phyloP scores from a whole-genome alignment of 1,140 invertebrate genomes.

The Drosophila nikananu region DNA sequence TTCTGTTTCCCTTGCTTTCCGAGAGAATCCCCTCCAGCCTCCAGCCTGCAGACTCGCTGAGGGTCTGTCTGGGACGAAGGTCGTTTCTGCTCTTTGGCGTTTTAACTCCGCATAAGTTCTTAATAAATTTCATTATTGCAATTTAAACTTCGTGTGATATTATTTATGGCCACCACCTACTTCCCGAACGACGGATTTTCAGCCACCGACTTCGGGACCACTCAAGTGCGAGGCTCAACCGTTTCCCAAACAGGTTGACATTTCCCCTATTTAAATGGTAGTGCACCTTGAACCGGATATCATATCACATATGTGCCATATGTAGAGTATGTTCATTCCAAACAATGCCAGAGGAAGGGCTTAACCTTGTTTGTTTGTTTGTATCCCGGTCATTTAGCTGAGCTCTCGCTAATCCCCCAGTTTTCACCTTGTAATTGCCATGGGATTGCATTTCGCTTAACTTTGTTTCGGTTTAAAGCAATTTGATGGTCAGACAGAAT shows the following conservation, averaged over 20 bases:
- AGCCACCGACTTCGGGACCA: not conserved
- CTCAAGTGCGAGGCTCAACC: slow-evolving; percentile 3
- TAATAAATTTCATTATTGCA: slow-evolving; percentile 67
- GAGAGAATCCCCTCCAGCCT: not conserved
- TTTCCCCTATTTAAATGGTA: slow-evolving; percentile 4
- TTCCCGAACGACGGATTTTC: slow-evolving; percentile 15
- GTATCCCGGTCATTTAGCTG: not conserved
- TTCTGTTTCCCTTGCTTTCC: slow-evolving; percentile 22
- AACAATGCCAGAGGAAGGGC: slow-evolving; percentile 13
- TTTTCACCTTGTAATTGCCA: slow-evolving; percentile 12
- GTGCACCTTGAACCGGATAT: slow-evolving; percentile 11
- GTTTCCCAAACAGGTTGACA: slow-evolving; percentile 29
- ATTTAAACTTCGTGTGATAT: slow-evolving; percentile 55
- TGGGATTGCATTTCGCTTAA: slow-evolving; percentile 1
- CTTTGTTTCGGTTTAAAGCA: not conserved
- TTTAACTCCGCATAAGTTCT: slow-evolving; percentile 63
- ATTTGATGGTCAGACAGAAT: not conserved
- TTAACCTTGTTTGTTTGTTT: slow-evolving; percentile 1
- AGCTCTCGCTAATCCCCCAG: slow-evolving; percentile 3
- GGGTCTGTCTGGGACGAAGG: slow-evolving; percentile 19
- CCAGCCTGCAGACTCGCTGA: not conserved
- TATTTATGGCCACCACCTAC: slow-evolving; percentile 47
- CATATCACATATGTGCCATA: too few relatives aligned
- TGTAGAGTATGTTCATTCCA: not conserved
- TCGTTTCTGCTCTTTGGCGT: slow-evolving; percentile 37